Percentiles rank a stretch among this genome's conserved stretches.
These are phyloP conservation scores for Melieria omissa DNA, from an alignment of 2,888 invertebrate genomes.

Conservation along the genomic window DNA sequence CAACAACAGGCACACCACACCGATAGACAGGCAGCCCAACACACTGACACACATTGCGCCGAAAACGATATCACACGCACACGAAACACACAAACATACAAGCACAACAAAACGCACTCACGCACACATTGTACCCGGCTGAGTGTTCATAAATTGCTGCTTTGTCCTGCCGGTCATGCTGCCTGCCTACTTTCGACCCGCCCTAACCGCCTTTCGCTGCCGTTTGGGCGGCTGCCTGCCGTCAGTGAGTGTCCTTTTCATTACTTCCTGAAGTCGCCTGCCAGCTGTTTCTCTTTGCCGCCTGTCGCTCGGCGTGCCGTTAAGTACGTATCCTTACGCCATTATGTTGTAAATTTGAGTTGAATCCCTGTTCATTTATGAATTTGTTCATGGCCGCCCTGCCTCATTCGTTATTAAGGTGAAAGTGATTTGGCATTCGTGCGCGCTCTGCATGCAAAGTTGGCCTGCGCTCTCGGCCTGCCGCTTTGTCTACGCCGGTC, in stretches of 20 bases:
- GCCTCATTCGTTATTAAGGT: slow-evolving; percentile 31
- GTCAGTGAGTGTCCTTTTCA: slow-evolving; percentile 36
- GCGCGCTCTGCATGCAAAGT: slow-evolving; percentile 32
- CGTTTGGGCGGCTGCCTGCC: slow-evolving; percentile 4
- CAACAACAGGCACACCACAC: slow-evolving; percentile 32
- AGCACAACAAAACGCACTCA: not conserved
- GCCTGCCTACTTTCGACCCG: not conserved
- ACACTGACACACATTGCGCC: too few species aligned
- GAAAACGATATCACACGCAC: slow-evolving; percentile 6
- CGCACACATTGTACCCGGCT: slow-evolving; percentile 11
- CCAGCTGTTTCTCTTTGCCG: not conserved
- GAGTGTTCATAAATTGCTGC: slow-evolving; percentile 34
- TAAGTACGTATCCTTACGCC: not conserved
- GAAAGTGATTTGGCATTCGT: slow-evolving; percentile 44
- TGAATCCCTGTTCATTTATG: slow-evolving; percentile 60
- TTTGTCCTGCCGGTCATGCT: slow-evolving; percentile 13
- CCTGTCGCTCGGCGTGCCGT: not conserved
- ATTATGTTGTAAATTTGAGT: slow-evolving; percentile 58
- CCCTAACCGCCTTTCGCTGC: too few species aligned
- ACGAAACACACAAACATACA: slow-evolving; percentile 23
- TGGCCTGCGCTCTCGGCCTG: not conserved
- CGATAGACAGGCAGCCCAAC: too few species aligned
- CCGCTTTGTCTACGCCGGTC: slow-evolving; percentile 20
- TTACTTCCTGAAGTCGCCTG: slow-evolving; percentile 23
- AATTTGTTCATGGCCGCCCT: slow-evolving; percentile 46